These are phyloP conservation scores for Oscheius onirici DNA, from an alignment of 2,888 invertebrate genomes.

Conservation along the genomic window DNA sequence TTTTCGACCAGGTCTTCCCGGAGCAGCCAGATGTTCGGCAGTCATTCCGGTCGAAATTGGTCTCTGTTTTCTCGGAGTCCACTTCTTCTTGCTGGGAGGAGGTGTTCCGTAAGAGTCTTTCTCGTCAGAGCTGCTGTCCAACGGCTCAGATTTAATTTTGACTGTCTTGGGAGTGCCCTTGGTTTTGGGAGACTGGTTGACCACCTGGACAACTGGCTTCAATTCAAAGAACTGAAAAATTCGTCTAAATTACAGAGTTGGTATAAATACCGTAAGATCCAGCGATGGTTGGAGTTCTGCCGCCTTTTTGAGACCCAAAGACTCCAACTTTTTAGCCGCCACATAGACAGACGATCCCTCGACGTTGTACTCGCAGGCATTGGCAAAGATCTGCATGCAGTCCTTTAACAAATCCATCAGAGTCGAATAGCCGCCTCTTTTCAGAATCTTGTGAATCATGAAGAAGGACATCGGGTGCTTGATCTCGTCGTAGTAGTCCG, in stretches of 20 bases:
- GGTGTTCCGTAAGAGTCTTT: slow-evolving; percentile 31
- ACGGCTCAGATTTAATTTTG: slow-evolving; percentile 7
- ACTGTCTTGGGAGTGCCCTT: slow-evolving; percentile 9
- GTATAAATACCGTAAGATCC: slow-evolving; percentile 33
- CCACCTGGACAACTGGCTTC: slow-evolving; percentile 7
- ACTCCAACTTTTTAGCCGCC: slow-evolving; percentile 82
- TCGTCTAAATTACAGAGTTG: neutral
- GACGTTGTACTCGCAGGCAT: slow-evolving; percentile 89
- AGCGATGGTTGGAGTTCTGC: slow-evolving; percentile 50
- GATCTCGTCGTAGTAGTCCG: slow-evolving; percentile 96
- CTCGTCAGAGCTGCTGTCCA: slow-evolving; percentile 26
- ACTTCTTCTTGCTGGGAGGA: slow-evolving; percentile 40
- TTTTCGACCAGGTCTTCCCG: slow-evolving; percentile 58
- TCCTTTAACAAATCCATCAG: slow-evolving; percentile 90
- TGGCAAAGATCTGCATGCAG: slow-evolving; percentile 83
- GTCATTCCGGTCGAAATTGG: slow-evolving; percentile 39
- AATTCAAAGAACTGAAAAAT: slow-evolving; percentile 20
- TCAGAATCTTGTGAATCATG: slow-evolving; percentile 80
- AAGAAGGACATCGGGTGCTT: slow-evolving; percentile 92
- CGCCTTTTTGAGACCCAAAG: slow-evolving; percentile 52
- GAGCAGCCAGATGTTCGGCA: slow-evolving; percentile 28
- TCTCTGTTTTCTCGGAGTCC: slow-evolving; percentile 45
- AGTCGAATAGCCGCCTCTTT: slow-evolving; percentile 74
- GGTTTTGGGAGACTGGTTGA: neutral
- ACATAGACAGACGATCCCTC: slow-evolving; percentile 84